phyloP scores from a whole-genome alignment of 2,797 vertebrate genomes.

The Scarus forsteni region DNA sequence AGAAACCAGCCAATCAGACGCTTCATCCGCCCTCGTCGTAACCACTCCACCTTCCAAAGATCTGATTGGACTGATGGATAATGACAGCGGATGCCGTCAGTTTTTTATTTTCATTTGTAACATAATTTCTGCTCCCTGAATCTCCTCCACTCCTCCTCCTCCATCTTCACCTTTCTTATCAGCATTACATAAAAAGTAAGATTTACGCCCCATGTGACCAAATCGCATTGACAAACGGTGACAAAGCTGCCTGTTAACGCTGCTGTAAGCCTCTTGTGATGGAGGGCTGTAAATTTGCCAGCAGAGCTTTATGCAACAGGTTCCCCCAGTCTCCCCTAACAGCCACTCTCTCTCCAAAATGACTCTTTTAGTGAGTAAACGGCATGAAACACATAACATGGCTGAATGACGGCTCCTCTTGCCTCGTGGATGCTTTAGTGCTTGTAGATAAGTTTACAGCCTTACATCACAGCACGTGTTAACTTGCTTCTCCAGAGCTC shows the following conservation, averaged over 20 bases:
- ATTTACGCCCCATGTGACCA: constrained; percentile 61
- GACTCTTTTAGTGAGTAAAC: background rate
- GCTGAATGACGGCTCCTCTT: background rate
- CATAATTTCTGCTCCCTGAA: constrained; percentile 9
- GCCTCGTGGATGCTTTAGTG: background rate
- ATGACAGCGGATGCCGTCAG: background rate
- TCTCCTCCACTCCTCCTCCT: background rate
- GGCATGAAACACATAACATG: background rate
- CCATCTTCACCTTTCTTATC: constrained; percentile 29
- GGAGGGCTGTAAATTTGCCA: constrained; percentile 63
- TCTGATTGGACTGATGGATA: background rate
- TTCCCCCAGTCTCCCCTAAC: constrained; percentile 3
- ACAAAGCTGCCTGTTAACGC: constrained; percentile 72
- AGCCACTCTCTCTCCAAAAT: background rate
- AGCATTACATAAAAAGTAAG: constrained; percentile 69
- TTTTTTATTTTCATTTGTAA: background rate
- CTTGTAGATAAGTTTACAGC: background rate
- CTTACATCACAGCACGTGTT: background rate
- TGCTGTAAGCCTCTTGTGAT: constrained; percentile 65
- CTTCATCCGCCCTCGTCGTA: too few species aligned
- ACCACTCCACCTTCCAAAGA: background rate
- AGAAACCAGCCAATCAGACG: background rate
- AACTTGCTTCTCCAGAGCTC: background rate
- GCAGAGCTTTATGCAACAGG: constrained; percentile 63
- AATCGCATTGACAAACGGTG: constrained; percentile 66